Evolutionary conservation across 2,113 vertebrate species (phyloP).

Genomic region (Fregata magnificens): DNA sequence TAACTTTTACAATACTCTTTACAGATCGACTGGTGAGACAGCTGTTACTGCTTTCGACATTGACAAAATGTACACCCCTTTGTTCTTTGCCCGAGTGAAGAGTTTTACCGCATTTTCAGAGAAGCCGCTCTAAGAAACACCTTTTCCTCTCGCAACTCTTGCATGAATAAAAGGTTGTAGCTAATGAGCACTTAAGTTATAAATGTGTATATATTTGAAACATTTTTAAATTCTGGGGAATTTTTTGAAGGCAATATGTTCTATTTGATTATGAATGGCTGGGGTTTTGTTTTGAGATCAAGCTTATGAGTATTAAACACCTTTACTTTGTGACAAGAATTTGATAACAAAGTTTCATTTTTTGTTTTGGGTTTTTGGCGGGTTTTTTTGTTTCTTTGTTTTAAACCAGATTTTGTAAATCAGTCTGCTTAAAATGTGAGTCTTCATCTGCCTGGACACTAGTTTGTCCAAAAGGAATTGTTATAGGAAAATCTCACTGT

Average conservation of each 20-base stretch:
- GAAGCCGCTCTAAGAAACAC: conserved; percentile 84
- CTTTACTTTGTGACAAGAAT: conserved; percentile 64
- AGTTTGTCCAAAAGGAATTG: neutral
- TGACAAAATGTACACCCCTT: conserved; percentile 94
- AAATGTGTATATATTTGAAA: conserved; percentile 73
- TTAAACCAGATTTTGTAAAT: conserved; percentile 59
- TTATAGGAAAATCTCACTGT: conserved; percentile 33
- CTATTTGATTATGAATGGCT: conserved; percentile 63
- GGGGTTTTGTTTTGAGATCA: conserved; percentile 63
- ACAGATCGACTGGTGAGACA: conserved; percentile 91
- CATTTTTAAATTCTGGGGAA: conserved; percentile 68
- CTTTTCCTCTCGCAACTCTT: conserved; percentile 42
- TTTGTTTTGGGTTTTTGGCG: neutral
- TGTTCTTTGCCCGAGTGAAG: conserved; percentile 95
- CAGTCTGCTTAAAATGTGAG: conserved; percentile 23
- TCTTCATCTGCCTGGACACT: conserved; percentile 17
- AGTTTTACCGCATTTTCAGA: conserved; percentile 95
- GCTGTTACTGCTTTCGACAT: conserved; percentile 92
- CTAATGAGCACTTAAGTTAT: conserved; percentile 74
- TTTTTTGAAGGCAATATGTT: conserved; percentile 65
- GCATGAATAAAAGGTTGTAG: conserved; percentile 71
- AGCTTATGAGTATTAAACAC: conserved; percentile 41
- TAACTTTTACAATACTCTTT: neutral
- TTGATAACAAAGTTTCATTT: conserved; percentile 44
- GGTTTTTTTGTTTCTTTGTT: neutral